Conservation (phyloP, 1,140 invertebrate genomes). For the Tribolium madens region DNA sequence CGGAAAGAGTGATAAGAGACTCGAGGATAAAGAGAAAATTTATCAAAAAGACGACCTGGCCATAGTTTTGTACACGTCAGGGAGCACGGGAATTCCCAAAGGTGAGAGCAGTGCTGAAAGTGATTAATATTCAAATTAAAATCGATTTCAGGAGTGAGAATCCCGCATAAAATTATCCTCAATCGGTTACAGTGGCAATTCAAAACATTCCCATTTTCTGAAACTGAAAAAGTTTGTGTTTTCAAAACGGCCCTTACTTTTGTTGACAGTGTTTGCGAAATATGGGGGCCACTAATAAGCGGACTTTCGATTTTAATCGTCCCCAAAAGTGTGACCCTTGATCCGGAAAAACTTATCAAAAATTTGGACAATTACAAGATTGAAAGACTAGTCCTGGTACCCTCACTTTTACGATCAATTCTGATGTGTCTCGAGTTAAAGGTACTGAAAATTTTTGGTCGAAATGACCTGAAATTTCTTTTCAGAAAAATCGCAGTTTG, state of each 20-base stretch:
- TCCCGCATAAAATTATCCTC: conserved; percentile 82
- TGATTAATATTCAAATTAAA: conserved; percentile 16
- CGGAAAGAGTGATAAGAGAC: conserved; percentile 43
- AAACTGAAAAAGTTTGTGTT: conserved; percentile 76
- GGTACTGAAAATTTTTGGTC: conserved; percentile 48
- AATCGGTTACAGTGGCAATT: conserved; percentile 90
- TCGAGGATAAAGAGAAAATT: conserved; percentile 56
- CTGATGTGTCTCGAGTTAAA: conserved; percentile 71
- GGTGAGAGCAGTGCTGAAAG: conserved; percentile 68
- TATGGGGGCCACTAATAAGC: conserved; percentile 86
- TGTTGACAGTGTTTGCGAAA: conserved; percentile 87
- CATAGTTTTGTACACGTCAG: conserved; percentile 91
- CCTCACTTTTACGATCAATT: conserved; percentile 82
- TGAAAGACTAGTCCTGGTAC: conserved; percentile 83
- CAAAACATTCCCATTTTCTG: conserved; percentile 77
- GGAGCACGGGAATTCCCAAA: conserved; percentile 93
- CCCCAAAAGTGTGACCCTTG: conserved; percentile 76
- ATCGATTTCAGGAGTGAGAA: conserved; percentile 75
- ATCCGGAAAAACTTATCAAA: conserved; percentile 79
- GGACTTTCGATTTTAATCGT: conserved; percentile 78
- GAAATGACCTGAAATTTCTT: not conserved
- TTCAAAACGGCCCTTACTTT: conserved; percentile 92
- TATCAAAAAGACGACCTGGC: conserved; percentile 70
- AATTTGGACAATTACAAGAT: conserved; percentile 79
- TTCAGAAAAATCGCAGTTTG: conserved; percentile 59